These are phyloP conservation scores for Dascillus cervinus DNA, from an alignment of 2,888 invertebrate genomes.

Conservation along the genomic window DNA sequence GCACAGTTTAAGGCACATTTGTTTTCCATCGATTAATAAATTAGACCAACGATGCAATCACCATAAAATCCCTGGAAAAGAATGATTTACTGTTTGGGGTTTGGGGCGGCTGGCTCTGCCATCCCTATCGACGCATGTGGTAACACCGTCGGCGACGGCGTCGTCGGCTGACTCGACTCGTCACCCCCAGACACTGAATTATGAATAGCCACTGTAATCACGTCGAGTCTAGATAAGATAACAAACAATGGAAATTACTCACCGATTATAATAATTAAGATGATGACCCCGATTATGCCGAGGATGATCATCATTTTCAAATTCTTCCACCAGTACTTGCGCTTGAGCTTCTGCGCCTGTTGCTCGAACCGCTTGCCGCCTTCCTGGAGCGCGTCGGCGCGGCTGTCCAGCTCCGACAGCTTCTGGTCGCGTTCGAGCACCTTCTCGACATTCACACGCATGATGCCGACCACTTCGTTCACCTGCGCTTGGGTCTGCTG, in stretches of 20 bases:
- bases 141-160: no score
- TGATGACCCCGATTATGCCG: slow-evolving; percentile 74
- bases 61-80: no score
- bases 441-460: slow-evolving; percentile 94
- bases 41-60: no score
- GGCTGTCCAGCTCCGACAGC: slow-evolving; percentile 87
- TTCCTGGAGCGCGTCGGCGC: slow-evolving; percentile 91
- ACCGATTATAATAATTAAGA: slow-evolving; percentile 84
- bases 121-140: no score
- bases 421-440: slow-evolving; percentile 93
- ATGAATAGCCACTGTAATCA: no score
- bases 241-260: slow-evolving; percentile 42
- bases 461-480: slow-evolving; percentile 79
- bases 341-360: slow-evolving; percentile 92
- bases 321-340: slow-evolving; percentile 97
- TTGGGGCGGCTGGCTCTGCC: no score
- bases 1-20: no score
- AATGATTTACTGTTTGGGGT: no score
- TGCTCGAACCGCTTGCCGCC: slow-evolving; percentile 96
- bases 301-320: slow-evolving; percentile 94
- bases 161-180: no score
- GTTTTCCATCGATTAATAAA: no score
- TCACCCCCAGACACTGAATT: no score
- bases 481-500: slow-evolving; percentile 42
- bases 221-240: no score